These are phyloP conservation scores for Phoebastria nigripes DNA, from an alignment of 2,797 vertebrate species.

Conservation along the genomic window DNA sequence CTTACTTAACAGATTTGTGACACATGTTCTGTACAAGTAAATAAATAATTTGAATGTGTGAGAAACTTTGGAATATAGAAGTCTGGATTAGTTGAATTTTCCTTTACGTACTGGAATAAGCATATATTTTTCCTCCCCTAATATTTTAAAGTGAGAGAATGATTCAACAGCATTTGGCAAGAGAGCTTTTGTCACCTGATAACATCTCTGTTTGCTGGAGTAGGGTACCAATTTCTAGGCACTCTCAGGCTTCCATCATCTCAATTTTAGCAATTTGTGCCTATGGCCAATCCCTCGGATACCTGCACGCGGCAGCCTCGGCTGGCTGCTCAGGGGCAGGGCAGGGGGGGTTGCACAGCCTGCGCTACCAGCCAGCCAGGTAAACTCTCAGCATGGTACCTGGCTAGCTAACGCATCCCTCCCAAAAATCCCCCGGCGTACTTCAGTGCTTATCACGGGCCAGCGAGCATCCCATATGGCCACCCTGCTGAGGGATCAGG, in stretches of 20 bases:
- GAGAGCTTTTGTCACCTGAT: background rate
- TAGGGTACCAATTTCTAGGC: background rate
- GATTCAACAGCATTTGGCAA: background rate
- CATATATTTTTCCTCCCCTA: background rate
- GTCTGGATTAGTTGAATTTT: background rate
- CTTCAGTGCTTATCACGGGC: background rate
- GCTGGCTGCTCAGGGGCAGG: background rate
- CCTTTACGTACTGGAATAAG: background rate
- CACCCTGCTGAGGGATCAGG: background rate
- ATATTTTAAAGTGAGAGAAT: background rate
- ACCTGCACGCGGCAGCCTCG: background rate
- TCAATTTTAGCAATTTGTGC: background rate
- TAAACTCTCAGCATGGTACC: background rate
- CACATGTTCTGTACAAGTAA: background rate
- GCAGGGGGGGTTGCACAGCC: background rate
- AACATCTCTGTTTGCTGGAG: background rate
- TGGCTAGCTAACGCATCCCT: background rate
- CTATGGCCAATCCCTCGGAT: background rate
- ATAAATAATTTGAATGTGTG: background rate
- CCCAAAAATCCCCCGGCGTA: rapidly evolving
- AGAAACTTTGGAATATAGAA: background rate
- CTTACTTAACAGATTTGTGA: background rate
- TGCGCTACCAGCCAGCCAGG: background rate
- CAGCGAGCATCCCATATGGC: rapidly evolving
- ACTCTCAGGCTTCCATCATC: constrained; percentile 24